Evolutionary conservation across 2,888 invertebrate species (phyloP).

Genomic region (Acrocera orbiculus): DNA sequence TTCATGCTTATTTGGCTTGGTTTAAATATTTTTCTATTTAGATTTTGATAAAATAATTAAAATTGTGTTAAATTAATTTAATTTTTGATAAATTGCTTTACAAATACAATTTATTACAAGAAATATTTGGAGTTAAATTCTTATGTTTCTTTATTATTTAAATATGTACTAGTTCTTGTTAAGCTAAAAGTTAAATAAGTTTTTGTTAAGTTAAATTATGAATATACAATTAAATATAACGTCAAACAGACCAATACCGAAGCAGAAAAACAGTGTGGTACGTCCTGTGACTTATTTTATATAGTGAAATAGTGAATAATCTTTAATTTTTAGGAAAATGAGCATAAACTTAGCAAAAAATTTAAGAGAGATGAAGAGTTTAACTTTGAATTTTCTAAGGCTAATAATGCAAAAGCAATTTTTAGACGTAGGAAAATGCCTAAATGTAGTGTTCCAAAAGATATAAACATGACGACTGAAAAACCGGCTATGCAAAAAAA

Average conservation of each 20-base stretch:
- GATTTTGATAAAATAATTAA: too few species aligned
- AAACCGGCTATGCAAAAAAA: background rate
- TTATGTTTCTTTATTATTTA: too few species aligned
- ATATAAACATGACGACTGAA: constrained; percentile 1
- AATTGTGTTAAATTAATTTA: too few species aligned
- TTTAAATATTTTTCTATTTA: background rate
- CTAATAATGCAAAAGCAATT: constrained; percentile 24
- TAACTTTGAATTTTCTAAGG: constrained; percentile 19
- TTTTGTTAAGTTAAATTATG: constrained; percentile 1
- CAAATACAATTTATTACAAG: too few species aligned
- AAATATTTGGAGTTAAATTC: too few species aligned
- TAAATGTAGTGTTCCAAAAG: constrained; percentile 3
- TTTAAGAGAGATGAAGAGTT: constrained; percentile 13
- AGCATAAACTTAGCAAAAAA: background rate
- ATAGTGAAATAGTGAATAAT: background rate
- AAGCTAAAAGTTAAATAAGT: too few species aligned
- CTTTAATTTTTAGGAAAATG: background rate
- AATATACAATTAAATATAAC: constrained; percentile 5
- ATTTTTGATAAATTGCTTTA: too few species aligned
- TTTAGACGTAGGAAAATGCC: constrained; percentile 18
- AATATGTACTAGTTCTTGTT: too few species aligned
- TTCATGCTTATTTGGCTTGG: background rate
- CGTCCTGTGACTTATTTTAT: too few species aligned
- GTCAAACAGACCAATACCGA: too few species aligned
- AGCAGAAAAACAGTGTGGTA: too few species aligned